Conservation (phyloP, 2,797 vertebrate species). For the Okamejei kenojei region DNA sequence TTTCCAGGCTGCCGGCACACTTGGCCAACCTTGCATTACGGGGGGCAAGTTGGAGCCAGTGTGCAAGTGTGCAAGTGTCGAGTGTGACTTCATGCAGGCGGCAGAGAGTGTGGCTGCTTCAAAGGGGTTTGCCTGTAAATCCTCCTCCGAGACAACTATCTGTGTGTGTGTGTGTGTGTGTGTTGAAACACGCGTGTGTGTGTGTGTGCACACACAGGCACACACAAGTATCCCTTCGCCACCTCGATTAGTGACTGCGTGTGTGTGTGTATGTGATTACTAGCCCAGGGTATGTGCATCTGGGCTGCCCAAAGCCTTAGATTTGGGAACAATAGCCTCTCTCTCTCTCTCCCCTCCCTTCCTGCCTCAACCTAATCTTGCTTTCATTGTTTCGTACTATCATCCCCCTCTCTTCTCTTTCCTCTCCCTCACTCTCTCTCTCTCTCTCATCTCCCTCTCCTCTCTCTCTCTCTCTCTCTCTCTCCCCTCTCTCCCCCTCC, state of each 20-base stretch:
- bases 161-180: constrained; percentile 45
- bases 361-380: constrained; percentile 48
- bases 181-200: too few species aligned
- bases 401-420: too few species aligned
- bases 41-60: constrained; percentile 58
- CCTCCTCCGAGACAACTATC: too few species aligned
- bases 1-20: constrained; percentile 61
- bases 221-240: background rate
- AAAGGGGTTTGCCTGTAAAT: too few species aligned
- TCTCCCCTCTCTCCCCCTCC: too few species aligned
- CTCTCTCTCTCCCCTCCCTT: constrained; percentile 48
- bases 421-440: too few species aligned
- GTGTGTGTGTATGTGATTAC: background rate
- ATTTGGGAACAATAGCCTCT: constrained; percentile 66
- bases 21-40: background rate
- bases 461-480: constrained; percentile 42
- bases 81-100: too few species aligned
- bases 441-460: too few species aligned
- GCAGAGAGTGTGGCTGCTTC: too few species aligned
- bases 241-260: background rate
- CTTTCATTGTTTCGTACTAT: constrained; percentile 55
- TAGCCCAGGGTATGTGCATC: constrained; percentile 50
- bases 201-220: background rate
- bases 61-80: constrained; percentile 58
- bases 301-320: constrained; percentile 65